These are phyloP conservation scores for Brachirus orientalis DNA, from an alignment of 2,113 vertebrate genomes.

Conservation along the genomic window DNA sequence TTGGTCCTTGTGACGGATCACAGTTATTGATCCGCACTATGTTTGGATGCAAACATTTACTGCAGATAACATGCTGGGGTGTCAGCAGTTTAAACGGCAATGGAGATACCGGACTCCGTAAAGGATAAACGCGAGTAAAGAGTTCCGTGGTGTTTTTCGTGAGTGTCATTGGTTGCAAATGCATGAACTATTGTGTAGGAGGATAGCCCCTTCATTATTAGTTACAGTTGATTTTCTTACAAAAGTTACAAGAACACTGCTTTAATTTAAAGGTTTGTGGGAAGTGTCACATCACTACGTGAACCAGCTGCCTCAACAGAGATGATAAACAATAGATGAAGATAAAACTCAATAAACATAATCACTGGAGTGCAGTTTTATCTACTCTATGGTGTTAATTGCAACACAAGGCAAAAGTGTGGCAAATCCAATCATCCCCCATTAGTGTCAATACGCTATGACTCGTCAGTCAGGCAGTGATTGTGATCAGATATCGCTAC, in stretches of 20 bases:
- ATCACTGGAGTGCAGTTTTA: too few species aligned
- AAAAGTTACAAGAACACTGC: conserved; percentile 30
- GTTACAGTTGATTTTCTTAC: neutral
- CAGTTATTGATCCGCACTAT: conserved; percentile 51
- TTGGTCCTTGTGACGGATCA: conserved; percentile 40
- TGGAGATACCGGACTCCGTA: neutral
- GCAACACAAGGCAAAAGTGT: too few species aligned
- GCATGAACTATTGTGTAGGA: conserved; percentile 57
- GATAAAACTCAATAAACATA: too few species aligned
- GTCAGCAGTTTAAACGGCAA: conserved; percentile 53
- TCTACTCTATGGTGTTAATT: too few species aligned
- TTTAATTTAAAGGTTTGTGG: neutral
- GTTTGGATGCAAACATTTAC: conserved; percentile 62
- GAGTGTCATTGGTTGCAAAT: conserved; percentile 9
- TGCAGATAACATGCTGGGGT: conserved; percentile 40
- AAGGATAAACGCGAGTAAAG: neutral
- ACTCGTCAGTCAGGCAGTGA: neutral
- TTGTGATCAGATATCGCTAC: neutral
- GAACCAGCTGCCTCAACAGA: too few species aligned
- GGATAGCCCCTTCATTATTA: neutral
- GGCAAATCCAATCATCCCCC: too few species aligned
- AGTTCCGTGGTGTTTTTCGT: neutral
- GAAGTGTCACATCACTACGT: neutral
- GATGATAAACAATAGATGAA: too few species aligned
- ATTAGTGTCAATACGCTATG: too few species aligned